phyloP scores from a whole-genome alignment of 64 coral and sea anemone genomes.

The Actinia tenebrosa region DNA sequence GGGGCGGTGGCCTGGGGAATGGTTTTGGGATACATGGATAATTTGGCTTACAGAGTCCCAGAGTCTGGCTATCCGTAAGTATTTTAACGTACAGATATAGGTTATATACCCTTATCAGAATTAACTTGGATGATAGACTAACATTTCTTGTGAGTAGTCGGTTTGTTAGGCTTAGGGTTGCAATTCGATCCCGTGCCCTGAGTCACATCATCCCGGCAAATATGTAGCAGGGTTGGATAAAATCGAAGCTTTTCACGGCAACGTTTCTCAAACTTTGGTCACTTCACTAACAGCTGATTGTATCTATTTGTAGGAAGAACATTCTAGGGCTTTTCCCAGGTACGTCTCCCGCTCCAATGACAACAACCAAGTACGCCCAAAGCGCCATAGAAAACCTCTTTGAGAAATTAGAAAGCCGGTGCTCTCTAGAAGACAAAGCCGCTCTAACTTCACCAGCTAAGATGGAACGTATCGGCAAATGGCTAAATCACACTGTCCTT shows the following conservation, averaged over 20 bases:
- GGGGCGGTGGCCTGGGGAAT: conserved; percentile 85
- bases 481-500: neutral
- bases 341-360: neutral
- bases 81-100: neutral
- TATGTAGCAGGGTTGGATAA: too few relatives aligned
- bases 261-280: neutral
- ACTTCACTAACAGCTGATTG: neutral
- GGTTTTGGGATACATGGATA: conserved; percentile 76
- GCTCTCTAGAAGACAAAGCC: conserved; percentile 3
- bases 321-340: neutral
- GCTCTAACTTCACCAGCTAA: conserved; percentile 44
- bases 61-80: conserved; percentile 66
- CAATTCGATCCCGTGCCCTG: too few relatives aligned
- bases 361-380: conserved; percentile 25
- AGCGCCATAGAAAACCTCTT: conserved; percentile 33
- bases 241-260: too few relatives aligned
- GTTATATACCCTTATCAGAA: too few relatives aligned
- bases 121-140: too few relatives aligned
- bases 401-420: conserved; percentile 24
- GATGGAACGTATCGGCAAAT: conserved; percentile 46
- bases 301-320: conserved; percentile 27
- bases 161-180: too few relatives aligned
- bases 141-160: too few relatives aligned
- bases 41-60: conserved; percentile 32
- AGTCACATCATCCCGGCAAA: neutral